Base-by-base conservation (phyloP, 2,888 invertebrate genomes). In the Lithophane socia region DNA sequence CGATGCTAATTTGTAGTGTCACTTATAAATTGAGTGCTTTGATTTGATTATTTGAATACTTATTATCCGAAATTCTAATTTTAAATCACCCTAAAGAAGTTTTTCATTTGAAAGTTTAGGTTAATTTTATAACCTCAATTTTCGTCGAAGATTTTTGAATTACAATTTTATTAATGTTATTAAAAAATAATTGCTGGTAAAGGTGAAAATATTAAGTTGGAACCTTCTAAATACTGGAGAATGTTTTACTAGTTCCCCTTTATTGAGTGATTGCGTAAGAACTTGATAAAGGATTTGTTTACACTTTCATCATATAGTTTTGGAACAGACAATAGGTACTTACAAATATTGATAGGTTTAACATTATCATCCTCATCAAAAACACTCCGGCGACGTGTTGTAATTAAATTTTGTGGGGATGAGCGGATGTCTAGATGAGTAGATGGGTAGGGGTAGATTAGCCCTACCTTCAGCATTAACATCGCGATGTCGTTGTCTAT, bases 401-500 rank as follows among this genome's bases (percentile, higher is more conserved):
- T 84, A 84, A 82, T 83, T 81, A 79, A 80, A 85, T 85, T 81
- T 69, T 69, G 65, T 72, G 49, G 67, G 60, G 21, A 67, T 63
- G 42, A 54, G 37, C 2, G 29, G 49, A 56, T 79, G 42, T 42
- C 2, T 12, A 12, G 47, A 47, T 44, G 24, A 18, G 3, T 60
- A 29, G 49, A 58, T 56, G 16, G 60, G 18, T 67, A 56, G n/a
- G 54, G 60, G 58, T 29, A 29, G 29, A 29, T 29, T 29, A 64
- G 73, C 52, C 85, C 86, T 88, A 94, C 95, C 90, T 93, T 85
- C 42, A 96, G 84, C 37, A 93, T 64, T 18, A 95, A 77, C 73
- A 96, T 79, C 9, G 96, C 96, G 69, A 96, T 94, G 80, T 96
- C 96, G 76, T 96, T 96, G 86, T 95, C 93, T 69, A 93, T 84